Percentiles rank a stretch among this genome's conserved stretches.
These are phyloP conservation scores for Garra rufa DNA, from an alignment of 2,113 vertebrate species.

Conservation along the genomic window DNA sequence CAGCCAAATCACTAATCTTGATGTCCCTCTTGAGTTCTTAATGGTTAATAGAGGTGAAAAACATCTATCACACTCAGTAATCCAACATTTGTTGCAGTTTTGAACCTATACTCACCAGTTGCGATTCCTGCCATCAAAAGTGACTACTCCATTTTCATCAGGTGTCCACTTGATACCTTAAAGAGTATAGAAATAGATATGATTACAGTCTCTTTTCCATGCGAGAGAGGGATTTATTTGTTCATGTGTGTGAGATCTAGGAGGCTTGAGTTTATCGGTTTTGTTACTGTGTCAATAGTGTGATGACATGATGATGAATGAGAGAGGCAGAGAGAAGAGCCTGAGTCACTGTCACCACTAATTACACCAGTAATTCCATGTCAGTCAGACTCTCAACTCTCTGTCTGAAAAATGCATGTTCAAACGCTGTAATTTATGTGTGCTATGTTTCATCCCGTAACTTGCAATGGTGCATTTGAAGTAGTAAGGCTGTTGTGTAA, in stretches of 20 bases:
- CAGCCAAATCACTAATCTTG: neutral
- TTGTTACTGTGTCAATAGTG: slow-evolving; percentile 10
- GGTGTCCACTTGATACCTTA: slow-evolving; percentile 93
- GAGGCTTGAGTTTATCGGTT: neutral
- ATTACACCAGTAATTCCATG: slow-evolving; percentile 38
- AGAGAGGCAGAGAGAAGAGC: slow-evolving; percentile 26
- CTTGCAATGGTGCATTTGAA: neutral
- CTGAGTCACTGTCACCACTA: slow-evolving; percentile 50
- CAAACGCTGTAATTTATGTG: neutral
- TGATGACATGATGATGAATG: slow-evolving; percentile 15
- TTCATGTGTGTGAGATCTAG: slow-evolving; percentile 2
- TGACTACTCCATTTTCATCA: slow-evolving; percentile 93
- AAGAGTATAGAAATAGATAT: neutral
- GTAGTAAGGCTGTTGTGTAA: neutral
- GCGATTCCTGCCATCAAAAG: slow-evolving; percentile 92
- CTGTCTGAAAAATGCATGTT: neutral
- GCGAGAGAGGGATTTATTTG: neutral
- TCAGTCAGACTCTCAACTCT: neutral
- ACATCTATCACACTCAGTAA: neutral
- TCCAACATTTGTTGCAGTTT: neutral
- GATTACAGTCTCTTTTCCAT: neutral
- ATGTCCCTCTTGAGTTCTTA: neutral
- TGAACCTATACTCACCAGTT: slow-evolving; percentile 82
- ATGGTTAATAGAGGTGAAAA: neutral
- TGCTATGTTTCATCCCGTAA: neutral